Percentiles rank a stretch among this genome's conserved stretches.
Conservation (phyloP, 2,888 invertebrate species). For the Cerceris rybyensis region DNA sequence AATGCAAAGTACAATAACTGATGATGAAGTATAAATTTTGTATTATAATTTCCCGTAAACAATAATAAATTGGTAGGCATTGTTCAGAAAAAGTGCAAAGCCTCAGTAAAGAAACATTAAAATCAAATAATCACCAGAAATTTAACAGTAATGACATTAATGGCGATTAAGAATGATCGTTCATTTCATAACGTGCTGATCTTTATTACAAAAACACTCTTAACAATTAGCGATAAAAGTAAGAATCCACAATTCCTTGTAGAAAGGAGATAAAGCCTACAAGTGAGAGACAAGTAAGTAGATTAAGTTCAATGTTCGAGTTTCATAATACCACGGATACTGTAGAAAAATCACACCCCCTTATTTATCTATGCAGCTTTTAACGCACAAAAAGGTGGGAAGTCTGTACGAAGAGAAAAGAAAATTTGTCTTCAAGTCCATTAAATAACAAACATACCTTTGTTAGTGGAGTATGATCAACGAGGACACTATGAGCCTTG, state of each 20-base stretch:
- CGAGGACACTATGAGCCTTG: not conserved
- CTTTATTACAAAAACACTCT: not conserved
- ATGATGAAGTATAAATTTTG: no score
- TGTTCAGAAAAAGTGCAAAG: no score
- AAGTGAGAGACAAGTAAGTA: not conserved
- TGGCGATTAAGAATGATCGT: no score
- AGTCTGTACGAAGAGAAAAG: not conserved
- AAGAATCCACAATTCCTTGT: not conserved
- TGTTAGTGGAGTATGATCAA: not conserved
- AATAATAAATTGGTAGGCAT: no score
- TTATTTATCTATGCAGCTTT: no score
- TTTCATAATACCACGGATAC: not conserved
- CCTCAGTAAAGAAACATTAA: no score
- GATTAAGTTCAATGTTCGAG: not conserved
- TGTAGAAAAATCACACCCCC: not conserved
- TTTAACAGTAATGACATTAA: no score
- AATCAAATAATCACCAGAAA: no score
- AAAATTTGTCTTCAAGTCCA: not conserved
- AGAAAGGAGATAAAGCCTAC: not conserved
- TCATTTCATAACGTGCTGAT: not conserved
- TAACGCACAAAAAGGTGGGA: not conserved
- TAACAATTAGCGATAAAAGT: not conserved
- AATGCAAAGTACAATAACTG: no score
- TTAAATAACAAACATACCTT: slow-evolving; percentile 3
- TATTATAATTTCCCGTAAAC: no score